Evolutionary conservation across 2,888 invertebrate species (phyloP).

Genomic region (Drosophila neutralis): DNA sequence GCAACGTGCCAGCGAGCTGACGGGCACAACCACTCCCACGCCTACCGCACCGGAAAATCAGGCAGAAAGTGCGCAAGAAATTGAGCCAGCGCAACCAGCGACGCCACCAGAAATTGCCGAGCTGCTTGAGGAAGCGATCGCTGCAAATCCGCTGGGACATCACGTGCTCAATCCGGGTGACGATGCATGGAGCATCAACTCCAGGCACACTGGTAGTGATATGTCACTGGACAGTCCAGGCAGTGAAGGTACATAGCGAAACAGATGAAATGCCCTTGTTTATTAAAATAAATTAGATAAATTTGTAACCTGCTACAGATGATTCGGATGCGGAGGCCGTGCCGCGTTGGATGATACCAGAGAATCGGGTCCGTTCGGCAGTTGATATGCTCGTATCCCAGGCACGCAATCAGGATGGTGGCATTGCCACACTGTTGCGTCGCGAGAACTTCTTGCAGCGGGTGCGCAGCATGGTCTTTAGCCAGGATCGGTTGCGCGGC

Average conservation of each 20-base stretch:
- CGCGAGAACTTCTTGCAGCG: constrained; percentile 76
- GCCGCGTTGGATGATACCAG: constrained; percentile 69
- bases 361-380: constrained; percentile 61
- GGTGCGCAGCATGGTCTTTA: constrained; percentile 79
- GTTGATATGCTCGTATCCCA: constrained; percentile 63
- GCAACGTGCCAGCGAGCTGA: constrained; percentile 35
- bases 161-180: constrained; percentile 27
- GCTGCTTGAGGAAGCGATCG: constrained; percentile 1
- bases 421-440: constrained; percentile 63
- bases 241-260: constrained; percentile 55
- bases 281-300: background rate
- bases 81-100: background rate
- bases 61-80: background rate
- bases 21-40: background rate
- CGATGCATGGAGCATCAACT: constrained; percentile 27
- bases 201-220: constrained; percentile 52
- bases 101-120: constrained; percentile 11
- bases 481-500: constrained; percentile 68
- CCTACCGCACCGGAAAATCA: background rate
- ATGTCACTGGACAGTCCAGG: constrained; percentile 69
- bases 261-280: background rate
- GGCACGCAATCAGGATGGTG: constrained; percentile 63
- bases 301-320: constrained; percentile 32
- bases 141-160: background rate
- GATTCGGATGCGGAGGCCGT: constrained; percentile 60